Conservation (phyloP, 2,797 vertebrate genomes). For the Microctenopoma steveboyesi region DNA sequence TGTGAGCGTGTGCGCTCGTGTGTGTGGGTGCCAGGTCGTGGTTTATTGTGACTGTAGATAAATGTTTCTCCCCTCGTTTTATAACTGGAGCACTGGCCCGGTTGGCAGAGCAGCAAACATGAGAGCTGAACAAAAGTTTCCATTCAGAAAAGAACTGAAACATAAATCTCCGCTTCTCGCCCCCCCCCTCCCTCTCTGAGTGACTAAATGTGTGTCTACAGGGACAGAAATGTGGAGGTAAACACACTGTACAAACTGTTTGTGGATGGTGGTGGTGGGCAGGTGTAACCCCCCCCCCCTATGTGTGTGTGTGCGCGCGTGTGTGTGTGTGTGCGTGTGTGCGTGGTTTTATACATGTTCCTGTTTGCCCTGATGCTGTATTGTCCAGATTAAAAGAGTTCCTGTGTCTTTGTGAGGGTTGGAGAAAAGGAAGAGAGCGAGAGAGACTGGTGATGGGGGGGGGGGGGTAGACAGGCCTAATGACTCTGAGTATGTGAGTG, state of each 20-base stretch:
- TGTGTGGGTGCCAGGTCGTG: conserved; percentile 37
- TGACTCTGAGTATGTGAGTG: conserved; percentile 29
- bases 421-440: conserved; percentile 30
- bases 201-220: conserved; percentile 32
- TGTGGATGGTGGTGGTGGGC: conserved; percentile 15
- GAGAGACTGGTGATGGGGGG: conserved; percentile 7
- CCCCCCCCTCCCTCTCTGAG: conserved; percentile 21
- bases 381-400: conserved; percentile 35
- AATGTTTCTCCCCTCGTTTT: conserved; percentile 70
- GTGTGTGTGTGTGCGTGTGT: not conserved
- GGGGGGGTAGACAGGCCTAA: conserved; percentile 28
- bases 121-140: conserved; percentile 78
- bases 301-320: not conserved
- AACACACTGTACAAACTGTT: conserved; percentile 38
- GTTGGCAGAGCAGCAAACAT: conserved; percentile 63
- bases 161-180: conserved; percentile 59
- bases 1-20: conserved; percentile 18
- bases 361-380: not conserved
- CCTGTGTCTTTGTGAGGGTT: conserved; percentile 24
- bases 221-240: conserved; percentile 23
- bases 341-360: not conserved
- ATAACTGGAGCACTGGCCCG: conserved; percentile 53
- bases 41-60: conserved; percentile 61
- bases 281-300: conserved; percentile 33
- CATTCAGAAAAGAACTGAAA: conserved; percentile 72